Evolutionary conservation across 2,113 vertebrate genomes (phyloP).

Genomic region (Crotalus horridus): DNA sequence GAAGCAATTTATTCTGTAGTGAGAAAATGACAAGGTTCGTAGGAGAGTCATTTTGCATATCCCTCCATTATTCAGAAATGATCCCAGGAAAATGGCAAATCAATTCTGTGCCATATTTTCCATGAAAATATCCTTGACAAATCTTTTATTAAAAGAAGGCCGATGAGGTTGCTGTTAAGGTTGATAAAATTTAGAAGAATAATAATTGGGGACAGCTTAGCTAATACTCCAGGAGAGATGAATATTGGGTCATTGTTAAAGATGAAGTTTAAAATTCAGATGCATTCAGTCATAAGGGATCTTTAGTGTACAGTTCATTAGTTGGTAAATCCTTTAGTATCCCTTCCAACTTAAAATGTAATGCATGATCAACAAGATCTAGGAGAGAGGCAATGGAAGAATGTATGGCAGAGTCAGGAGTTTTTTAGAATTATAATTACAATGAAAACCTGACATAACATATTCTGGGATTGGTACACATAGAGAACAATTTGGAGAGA

Average conservation of each 20-base stretch:
- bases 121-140: not conserved
- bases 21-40: not conserved
- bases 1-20: not conserved
- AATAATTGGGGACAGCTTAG: not conserved
- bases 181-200: not conserved
- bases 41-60: not conserved
- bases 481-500: not conserved
- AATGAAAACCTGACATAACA: not conserved
- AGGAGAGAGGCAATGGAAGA: not conserved
- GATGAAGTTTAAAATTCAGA: not conserved
- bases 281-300: not conserved
- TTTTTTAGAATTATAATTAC: constrained; percentile 2
- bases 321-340: not conserved
- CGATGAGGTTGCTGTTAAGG: not conserved
- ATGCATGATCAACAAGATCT: not conserved
- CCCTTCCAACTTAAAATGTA: constrained; percentile 27
- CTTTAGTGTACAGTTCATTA: not conserved
- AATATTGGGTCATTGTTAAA: not conserved
- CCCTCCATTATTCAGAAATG: not conserved
- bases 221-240: not conserved
- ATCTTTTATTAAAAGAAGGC: not conserved
- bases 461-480: not conserved
- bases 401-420: not conserved
- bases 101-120: not conserved
- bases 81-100: not conserved